Base-by-base conservation (phyloP, 2,888 invertebrate genomes). In the Aradus depressus region DNA sequence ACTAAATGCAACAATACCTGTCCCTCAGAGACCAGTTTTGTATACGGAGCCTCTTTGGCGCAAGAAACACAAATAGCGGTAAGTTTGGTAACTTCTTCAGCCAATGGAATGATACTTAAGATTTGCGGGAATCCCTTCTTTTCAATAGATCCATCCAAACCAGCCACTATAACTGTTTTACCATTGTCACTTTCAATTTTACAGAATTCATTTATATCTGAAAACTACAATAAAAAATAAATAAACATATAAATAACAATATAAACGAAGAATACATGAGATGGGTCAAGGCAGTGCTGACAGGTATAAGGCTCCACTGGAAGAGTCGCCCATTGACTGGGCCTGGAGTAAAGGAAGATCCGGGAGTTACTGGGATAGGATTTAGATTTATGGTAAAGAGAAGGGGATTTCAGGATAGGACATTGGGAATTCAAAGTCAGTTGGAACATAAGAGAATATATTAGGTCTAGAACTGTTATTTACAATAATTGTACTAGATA, bases 101-200 rank as follows among this genome's bases (percentile, higher is more conserved):
- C 70, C 28, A 72, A 58, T 4, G 75, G 75, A 12, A 75, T 72
- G 42, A 75, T 62, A 34, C 67, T 64, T 22, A 75, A 61, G 28
- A 75, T 72, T 50, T 69, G 63, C 18, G 70, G 63, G 56, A 66
- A 67, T 5, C 63, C 62, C 23, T 50, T 60, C 60, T 74, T 65
- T 60, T 72, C 72, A 60, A 69, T 76, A 4, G 75, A 75, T 5
- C 74, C 76, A 63, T 76, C 75, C 41, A 77, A 62, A 2, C 75
- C 76, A 31, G 76, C 76, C 4, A 77, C 73, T 31, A 75, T 71
- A 1, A 77, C 73, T 19, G 69, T 70, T 64, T 76, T 76, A 1
- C 76, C 75, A 39, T 54, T 55, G 58, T 74, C 70, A 2, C 76
- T 75, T 67, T 75, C 66, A 31, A 64, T 60, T 60, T 75, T 74